Evolutionary conservation across 2,888 invertebrate species (phyloP).

Genomic region (Ceratothoa steindachneri): DNA sequence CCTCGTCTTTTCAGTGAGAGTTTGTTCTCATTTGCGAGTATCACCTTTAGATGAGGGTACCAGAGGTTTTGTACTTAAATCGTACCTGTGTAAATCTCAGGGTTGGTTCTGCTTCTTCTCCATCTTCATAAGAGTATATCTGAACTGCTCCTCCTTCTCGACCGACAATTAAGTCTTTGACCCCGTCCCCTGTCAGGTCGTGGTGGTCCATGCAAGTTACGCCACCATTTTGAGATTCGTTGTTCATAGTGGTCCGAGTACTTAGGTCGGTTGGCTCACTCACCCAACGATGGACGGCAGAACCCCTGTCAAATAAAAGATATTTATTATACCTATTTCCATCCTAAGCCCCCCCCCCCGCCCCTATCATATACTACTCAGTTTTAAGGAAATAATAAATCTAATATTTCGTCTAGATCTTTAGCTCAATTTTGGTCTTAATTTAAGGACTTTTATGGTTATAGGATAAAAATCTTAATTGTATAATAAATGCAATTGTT

Average conservation of each 20-base stretch:
- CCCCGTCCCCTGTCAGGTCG: conserved; percentile 65
- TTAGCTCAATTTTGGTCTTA: too few relatives aligned
- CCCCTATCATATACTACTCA: background rate
- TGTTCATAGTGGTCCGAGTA: conserved; percentile 49
- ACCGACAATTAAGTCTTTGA: conserved; percentile 73
- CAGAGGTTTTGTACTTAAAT: too few relatives aligned
- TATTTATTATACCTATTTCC: background rate
- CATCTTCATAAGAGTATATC: conserved; percentile 61
- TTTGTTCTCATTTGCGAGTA: too few relatives aligned
- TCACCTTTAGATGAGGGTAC: too few relatives aligned
- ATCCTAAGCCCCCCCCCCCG: background rate
- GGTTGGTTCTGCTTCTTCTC: conserved; percentile 59
- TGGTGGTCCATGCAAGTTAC: conserved; percentile 67
- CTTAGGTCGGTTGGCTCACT: conserved; percentile 17
- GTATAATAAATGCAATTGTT: too few relatives aligned
- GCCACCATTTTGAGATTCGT: conserved; percentile 55
- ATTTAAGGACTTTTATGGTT: too few relatives aligned
- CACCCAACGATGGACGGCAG: conserved; percentile 43
- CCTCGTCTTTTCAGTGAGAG: too few relatives aligned
- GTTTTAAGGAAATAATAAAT: too few relatives aligned
- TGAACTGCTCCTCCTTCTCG: conserved; percentile 84
- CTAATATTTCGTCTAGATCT: too few relatives aligned
- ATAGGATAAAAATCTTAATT: too few relatives aligned
- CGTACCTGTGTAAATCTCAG: conserved; percentile 61
- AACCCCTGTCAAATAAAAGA: conserved; percentile 35